phyloP scores from a whole-genome alignment of 2,113 vertebrate species.

The Falco punctatus region DNA sequence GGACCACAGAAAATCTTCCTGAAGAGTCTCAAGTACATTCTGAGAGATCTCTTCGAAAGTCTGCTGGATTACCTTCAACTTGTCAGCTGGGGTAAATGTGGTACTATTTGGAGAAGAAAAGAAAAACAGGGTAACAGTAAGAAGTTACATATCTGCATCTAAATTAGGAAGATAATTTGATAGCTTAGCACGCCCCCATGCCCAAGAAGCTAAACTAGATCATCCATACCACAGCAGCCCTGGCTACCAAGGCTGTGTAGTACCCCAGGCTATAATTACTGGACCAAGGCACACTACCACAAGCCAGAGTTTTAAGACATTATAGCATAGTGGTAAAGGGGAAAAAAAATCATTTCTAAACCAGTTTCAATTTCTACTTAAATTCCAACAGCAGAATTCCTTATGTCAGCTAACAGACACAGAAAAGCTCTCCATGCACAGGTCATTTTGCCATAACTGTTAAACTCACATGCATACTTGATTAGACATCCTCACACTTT shows the following conservation, averaged over 20 bases:
- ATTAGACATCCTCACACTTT: neutral
- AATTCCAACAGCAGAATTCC: neutral
- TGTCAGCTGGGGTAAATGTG: constrained; percentile 96
- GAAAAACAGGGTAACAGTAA: neutral
- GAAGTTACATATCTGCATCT: neutral
- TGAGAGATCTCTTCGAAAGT: constrained; percentile 98
- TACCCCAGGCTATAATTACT: neutral
- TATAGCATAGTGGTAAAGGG: neutral
- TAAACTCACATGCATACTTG: neutral
- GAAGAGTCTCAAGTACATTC: constrained; percentile 87
- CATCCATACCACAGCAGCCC: neutral
- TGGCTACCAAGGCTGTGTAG: neutral
- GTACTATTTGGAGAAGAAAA: constrained; percentile 80
- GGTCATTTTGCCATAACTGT: neutral
- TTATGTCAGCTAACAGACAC: neutral
- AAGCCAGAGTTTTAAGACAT: neutral
- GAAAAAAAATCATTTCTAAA: neutral
- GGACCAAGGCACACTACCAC: neutral
- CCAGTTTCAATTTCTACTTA: neutral
- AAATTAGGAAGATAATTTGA: neutral
- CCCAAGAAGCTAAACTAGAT: neutral
- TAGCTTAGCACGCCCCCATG: rapidly evolving
- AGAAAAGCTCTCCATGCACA: neutral
- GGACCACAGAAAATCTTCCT: constrained; percentile 96
- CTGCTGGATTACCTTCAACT: constrained; percentile 95